These are phyloP conservation scores for Theropithecus gelada DNA, from an alignment of 2,113 vertebrate species.

Conservation along the genomic window DNA sequence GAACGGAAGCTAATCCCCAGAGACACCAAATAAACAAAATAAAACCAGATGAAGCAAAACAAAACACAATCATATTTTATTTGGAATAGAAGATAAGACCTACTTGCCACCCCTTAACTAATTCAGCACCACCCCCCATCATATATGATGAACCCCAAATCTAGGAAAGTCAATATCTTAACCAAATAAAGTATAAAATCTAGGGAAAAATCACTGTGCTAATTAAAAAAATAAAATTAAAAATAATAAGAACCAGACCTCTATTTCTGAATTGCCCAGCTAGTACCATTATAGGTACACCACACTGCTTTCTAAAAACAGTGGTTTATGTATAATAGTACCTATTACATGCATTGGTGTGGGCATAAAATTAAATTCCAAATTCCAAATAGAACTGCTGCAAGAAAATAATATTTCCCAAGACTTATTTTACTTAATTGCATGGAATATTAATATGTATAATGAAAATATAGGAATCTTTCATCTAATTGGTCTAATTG, in stretches of 20 bases:
- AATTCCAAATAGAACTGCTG: neutral
- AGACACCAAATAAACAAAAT: neutral
- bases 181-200: too few species aligned
- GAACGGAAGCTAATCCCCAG: neutral
- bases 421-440: neutral
- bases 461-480: neutral
- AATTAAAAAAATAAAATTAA: too few species aligned
- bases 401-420: neutral
- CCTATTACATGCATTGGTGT: neutral
- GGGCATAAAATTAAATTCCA: neutral
- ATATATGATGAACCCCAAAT: neutral
- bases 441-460: neutral
- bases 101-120: neutral
- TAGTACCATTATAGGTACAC: neutral
- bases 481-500: neutral
- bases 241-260: neutral
- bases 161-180: neutral
- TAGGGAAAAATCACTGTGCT: too few species aligned
- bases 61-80: neutral
- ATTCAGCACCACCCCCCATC: neutral
- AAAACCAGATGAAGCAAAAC: neutral
- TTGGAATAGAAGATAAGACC: neutral
- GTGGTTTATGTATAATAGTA: neutral
- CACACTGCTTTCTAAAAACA: neutral
- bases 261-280: neutral